phyloP scores from a whole-genome alignment of 1,140 invertebrate genomes.

The Trissolcus basalis region DNA sequence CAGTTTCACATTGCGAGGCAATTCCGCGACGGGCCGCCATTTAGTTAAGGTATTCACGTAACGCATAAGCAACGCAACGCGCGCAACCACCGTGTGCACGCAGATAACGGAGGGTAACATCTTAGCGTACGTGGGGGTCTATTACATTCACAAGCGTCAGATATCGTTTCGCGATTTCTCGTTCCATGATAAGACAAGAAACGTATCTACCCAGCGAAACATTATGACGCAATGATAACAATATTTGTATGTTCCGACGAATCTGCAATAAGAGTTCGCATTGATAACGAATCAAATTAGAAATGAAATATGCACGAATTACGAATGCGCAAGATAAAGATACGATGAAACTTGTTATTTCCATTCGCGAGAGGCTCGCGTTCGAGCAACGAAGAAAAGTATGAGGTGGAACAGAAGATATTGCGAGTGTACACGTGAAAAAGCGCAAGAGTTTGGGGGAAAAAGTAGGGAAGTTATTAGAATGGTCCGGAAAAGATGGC shows the following conservation, averaged over 20 bases:
- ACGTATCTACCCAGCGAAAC: slow-evolving; percentile 43
- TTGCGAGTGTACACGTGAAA: slow-evolving; percentile 48
- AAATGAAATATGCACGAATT: background rate
- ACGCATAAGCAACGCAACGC: slow-evolving; percentile 67
- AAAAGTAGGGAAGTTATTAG: slow-evolving; percentile 75
- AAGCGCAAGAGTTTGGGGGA: slow-evolving; percentile 58
- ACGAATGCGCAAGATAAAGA: no score
- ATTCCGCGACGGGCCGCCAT: slow-evolving; percentile 50
- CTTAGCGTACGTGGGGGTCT: slow-evolving; percentile 58
- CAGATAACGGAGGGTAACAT: slow-evolving; percentile 65
- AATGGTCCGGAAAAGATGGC: slow-evolving; percentile 78
- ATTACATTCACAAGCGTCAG: slow-evolving; percentile 53
- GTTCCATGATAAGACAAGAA: slow-evolving; percentile 51
- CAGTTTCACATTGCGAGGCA: slow-evolving; percentile 40
- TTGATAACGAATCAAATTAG: slow-evolving; percentile 8
- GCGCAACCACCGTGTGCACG: slow-evolving; percentile 66
- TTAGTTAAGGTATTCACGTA: slow-evolving; percentile 70
- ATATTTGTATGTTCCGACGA: slow-evolving; percentile 33
- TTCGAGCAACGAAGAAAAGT: slow-evolving; percentile 47
- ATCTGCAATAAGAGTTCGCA: slow-evolving; percentile 21
- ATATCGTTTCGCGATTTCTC: slow-evolving; percentile 44
- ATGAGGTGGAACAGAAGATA: slow-evolving; percentile 56
- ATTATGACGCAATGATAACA: slow-evolving; percentile 45
- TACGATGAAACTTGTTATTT: no score
- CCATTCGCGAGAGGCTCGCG: background rate